Base-by-base conservation (phyloP, 2,888 invertebrate species). In the Molorchus minor region DNA sequence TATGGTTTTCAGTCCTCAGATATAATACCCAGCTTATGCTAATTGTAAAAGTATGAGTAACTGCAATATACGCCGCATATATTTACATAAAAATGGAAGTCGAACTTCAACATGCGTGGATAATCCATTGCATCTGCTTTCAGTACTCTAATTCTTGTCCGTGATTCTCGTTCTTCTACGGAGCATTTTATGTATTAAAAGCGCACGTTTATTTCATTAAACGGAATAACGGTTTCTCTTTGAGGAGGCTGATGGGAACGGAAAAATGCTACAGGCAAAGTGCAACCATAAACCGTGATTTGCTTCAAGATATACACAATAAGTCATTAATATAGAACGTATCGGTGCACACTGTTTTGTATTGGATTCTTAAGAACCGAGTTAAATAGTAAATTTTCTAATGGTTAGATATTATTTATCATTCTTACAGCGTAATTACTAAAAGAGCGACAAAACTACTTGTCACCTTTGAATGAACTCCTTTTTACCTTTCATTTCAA, bases 191-290 rank as follows among this genome's bases (percentile, higher is more conserved):
- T 52, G 12, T 30, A 52, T 52, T 52, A 40, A 41, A 30, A 53
- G 56, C 47, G 64, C 67, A 67, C 67, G 67, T 64, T 67, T 64
- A 53, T 59, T 64, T 66, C 66, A 62, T 66, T 66, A 66, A 60
- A 66, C 54, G 36, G 56, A 56, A 61, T 65, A 62, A 65, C 62
- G 62, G 65, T 56, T 44, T 58, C 44, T 46, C 47, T 20, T 13
- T 40, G 33, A 33, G 53, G 56, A 62, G 49, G 45, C 54, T 38
- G 52, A 58, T 56, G 62, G 55, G 54, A 62, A 51, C 41, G 38
- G 15, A 53, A 59, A 53, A 60, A 56, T 45, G 12, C 16, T 30
- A 30, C 15, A 16, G n/a, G 30, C 29, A 21, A 45, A 45, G 16
- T 30, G 15, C 45, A 30, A 45, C 30, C 16, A 10, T 30, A 45